phyloP scores from a whole-genome alignment of 1,140 invertebrate genomes.

The Drosophila melanica region DNA sequence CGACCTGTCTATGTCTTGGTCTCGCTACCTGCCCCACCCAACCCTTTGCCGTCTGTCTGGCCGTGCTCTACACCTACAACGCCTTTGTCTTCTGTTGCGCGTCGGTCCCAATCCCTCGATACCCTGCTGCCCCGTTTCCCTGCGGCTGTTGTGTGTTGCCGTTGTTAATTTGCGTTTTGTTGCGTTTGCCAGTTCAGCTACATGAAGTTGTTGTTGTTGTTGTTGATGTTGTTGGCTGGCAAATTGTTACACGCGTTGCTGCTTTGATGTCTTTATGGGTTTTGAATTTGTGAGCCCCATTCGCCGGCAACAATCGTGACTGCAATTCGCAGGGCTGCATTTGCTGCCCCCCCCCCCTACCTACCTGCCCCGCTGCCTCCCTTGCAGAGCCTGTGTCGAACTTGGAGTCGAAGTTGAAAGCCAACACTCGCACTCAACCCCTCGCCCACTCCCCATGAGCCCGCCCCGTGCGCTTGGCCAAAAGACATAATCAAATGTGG shows the following conservation, averaged over 20 bases:
- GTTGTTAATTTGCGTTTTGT: conserved; percentile 82
- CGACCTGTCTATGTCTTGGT: conserved; percentile 13
- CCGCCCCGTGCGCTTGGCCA: conserved; percentile 24
- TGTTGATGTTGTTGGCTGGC: conserved; percentile 65
- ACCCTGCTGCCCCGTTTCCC: background rate
- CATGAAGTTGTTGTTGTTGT: conserved; percentile 34
- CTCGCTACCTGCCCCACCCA: background rate
- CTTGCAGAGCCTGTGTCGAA: background rate
- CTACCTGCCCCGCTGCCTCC: too few relatives aligned
- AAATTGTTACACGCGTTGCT: conserved; percentile 83
- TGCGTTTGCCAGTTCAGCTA: conserved; percentile 60
- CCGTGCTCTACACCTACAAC: conserved; percentile 6
- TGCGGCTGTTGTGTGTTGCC: conserved; percentile 43
- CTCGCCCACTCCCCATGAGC: background rate
- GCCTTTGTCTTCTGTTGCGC: conserved; percentile 32
- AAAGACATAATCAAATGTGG: conserved; percentile 83
- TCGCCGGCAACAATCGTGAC: conserved; percentile 74
- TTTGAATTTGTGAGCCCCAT: conserved; percentile 76
- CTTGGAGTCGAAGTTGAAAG: conserved; percentile 9
- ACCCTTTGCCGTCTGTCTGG: background rate
- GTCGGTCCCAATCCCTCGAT: too few relatives aligned
- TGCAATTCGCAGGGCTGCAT: conserved; percentile 62
- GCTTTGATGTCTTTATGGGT: conserved; percentile 82
- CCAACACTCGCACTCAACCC: conserved; percentile 8
- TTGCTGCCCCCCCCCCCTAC: background rate